Conservation (phyloP, 2,888 invertebrate genomes). For the Polymixis lichenea region DNA sequence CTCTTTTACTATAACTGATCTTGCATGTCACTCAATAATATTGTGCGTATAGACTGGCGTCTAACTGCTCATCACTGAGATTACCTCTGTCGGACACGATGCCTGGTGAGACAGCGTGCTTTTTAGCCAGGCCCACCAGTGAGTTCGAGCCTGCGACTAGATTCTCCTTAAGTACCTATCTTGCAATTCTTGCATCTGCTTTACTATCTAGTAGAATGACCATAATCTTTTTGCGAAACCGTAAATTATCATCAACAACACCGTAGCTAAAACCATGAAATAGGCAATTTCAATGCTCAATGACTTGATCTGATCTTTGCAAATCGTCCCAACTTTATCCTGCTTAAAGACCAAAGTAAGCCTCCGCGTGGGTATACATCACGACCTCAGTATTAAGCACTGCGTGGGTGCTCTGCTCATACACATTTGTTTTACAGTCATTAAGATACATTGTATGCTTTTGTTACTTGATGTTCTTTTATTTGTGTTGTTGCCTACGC, state of each 20-base stretch:
- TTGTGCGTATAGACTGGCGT: no score
- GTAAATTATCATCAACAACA: constrained; percentile 7
- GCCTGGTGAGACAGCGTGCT: no score
- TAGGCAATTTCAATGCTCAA: constrained; percentile 17
- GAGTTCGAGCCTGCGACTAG: no score
- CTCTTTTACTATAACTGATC: no score
- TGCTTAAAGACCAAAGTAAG: constrained; percentile 24
- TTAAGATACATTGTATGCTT: constrained; percentile 42
- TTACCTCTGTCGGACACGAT: no score
- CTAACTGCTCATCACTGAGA: no score
- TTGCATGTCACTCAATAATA: no score
- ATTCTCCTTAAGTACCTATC: neutral
- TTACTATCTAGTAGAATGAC: neutral
- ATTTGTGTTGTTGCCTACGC: constrained; percentile 40
- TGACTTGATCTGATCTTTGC: constrained; percentile 38
- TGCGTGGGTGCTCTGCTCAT: constrained; percentile 49
- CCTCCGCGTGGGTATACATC: constrained; percentile 40
- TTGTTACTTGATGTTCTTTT: constrained; percentile 40
- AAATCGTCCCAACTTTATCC: constrained; percentile 39
- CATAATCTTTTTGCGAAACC: constrained; percentile 31
- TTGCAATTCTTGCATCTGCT: neutral
- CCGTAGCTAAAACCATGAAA: constrained; percentile 14
- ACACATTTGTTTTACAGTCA: constrained; percentile 49
- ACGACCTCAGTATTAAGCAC: constrained; percentile 41
- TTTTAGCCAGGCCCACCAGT: no score